Evolutionary conservation across 2,797 vertebrate genomes (phyloP), one percentile per base, ranked within the genome.

Genomic region (Chrysocyon brachyurus): DNA sequence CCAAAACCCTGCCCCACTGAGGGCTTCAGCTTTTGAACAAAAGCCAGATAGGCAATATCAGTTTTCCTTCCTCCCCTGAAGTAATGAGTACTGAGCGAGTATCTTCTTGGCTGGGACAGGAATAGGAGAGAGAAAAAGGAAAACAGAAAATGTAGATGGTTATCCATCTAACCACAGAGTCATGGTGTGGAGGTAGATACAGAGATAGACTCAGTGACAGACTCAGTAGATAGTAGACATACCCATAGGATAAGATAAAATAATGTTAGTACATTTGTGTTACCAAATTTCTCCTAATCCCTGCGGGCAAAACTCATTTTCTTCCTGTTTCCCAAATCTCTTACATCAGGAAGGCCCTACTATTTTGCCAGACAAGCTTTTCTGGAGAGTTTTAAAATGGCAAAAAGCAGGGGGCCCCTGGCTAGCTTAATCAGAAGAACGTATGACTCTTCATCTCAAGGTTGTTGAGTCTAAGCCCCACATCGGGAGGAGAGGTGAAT

Each of bases 101-200:
- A 70, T 24, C 66, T 61, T 10, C 28, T 31, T 90, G 17, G 8
- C 17, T 85, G 52, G 31, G 15, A 3, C 14, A 49, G 54, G 33
- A 52, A 17, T 12, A 11, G 10, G 22, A 95, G 1, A 79, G 1
- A 57, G 6, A 1, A 75, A 31, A 87, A 52, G 36, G 15, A 77
- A 26, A 56, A 46, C 6, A 61, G 11, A 22, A 19, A 6, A 40
- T 12, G 28, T 0, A 31, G 52, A 68, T 8, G 17, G 40, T 63
- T 28, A 72, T 15, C 36, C 26, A 26, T 28, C 26, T n/a, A 17
- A 14, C 1, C 17, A 21, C 0, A 57, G 26, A 81, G 33, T 24
- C 6, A 3, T 21, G 21, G 12, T 36, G 4, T 8, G 54, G 72
- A 24, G 19, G 10, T 56, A 5, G 22, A n/a, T 19, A 21, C 0